Base-by-base conservation (phyloP, 2,113 vertebrate species). In the Callorhinus ursinus region DNA sequence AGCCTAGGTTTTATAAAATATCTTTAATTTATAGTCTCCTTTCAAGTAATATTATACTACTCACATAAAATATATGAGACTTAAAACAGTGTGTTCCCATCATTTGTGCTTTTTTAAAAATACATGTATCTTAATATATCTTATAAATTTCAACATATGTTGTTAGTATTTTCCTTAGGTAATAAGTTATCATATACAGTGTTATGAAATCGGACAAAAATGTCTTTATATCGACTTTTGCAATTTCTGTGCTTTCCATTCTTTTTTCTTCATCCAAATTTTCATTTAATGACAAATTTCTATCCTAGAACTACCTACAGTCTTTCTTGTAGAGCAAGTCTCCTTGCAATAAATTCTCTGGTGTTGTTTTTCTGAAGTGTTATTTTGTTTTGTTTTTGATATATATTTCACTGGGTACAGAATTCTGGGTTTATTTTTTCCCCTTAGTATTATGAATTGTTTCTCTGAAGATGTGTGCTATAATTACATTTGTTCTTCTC, bases 381-480 rank as follows among this genome's bases (percentile, higher is more conserved):
- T 36, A 84, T 36, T 72, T 39, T 88, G 49, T n/a, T 88, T 88
- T 88, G 26, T 88, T 39, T 85, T 93, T 85, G 81, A 85, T 65
- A 63, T 76, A 21, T 63, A 51, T 51, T 53, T 85, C 55, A 53
- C 33, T 76, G 69, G 13, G 19, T 63, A 39, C 53, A 76, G 57
- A 93, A 93, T 76, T 53, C 24, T 65, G 33, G 57, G 12, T 51
- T 85, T 76, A 31, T 76, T 31, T 46, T 83, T 4, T 11, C 31
- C 21, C 21, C 51, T 15, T 31, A 51, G 39, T 61, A 28, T 61
- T 61, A 84, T 36, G 39, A 51, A 51, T 51, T 74, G 4, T 92
- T 76, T 85, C 55, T 85, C 42, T 39, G 55, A 90, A 77, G 72
- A 76, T 74, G 16, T 84, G 6, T 84, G 16, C 69, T 85, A 4